These are phyloP conservation scores for Aphelocoma californica DNA, from an alignment of 2,797 vertebrate species.

Conservation along the genomic window DNA sequence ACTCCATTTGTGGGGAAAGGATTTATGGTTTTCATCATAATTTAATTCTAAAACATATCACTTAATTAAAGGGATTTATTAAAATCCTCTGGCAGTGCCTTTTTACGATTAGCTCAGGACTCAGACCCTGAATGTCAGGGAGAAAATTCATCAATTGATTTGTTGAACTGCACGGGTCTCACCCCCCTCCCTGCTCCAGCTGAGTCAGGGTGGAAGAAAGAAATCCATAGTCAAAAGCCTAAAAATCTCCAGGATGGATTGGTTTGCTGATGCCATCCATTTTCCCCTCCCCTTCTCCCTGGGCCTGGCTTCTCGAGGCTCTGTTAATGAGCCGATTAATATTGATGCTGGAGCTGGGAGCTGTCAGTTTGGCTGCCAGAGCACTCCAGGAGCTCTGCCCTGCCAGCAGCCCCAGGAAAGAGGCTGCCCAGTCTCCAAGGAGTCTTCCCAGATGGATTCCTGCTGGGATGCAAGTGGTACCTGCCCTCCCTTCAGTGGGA, in stretches of 20 bases:
- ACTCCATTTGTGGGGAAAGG: background rate
- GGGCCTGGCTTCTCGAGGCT: background rate
- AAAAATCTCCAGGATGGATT: background rate
- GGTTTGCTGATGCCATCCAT: background rate
- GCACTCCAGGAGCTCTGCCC: background rate
- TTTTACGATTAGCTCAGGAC: background rate
- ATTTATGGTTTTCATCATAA: conserved; percentile 51
- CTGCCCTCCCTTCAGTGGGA: accelerated
- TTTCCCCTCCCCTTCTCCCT: background rate
- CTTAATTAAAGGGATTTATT: conserved; percentile 70
- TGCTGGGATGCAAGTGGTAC: background rate
- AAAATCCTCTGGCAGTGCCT: conserved; percentile 27
- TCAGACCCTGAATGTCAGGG: conserved; percentile 26
- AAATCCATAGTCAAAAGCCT: conserved; percentile 2
- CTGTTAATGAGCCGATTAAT: conserved; percentile 34
- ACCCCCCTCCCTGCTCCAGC: background rate
- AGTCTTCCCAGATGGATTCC: accelerated
- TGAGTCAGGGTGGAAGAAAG: background rate
- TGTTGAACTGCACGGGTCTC: conserved; percentile 20
- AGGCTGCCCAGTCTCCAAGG: accelerated
- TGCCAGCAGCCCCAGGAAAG: background rate
- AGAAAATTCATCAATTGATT: conserved; percentile 48
- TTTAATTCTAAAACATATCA: conserved; percentile 60
- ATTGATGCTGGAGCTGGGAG: background rate
- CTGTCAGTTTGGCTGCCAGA: background rate